Evolutionary conservation across 2,888 invertebrate species (phyloP).

Genomic region (Bombylius discolor): DNA sequence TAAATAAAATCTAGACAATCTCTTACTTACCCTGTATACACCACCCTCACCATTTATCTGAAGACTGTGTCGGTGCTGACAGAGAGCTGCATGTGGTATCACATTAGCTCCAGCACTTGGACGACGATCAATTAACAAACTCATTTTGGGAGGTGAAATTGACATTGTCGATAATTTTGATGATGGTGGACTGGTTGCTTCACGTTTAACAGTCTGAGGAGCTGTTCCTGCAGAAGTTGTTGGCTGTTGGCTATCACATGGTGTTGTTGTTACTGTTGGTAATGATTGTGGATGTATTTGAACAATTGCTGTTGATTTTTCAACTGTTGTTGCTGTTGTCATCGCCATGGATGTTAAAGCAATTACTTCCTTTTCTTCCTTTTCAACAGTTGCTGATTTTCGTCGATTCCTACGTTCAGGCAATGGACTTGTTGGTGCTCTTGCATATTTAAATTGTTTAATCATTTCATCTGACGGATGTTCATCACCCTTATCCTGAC

Average conservation of each 20-base stretch:
- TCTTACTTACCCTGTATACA: background rate
- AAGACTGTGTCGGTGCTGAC: constrained; percentile 18
- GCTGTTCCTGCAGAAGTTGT: background rate
- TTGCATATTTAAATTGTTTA: constrained; percentile 16
- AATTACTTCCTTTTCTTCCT: constrained; percentile 12
- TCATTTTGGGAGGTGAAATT: constrained; percentile 13
- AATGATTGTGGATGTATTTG: background rate
- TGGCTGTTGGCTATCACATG: constrained; percentile 9
- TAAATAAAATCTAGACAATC: no score
- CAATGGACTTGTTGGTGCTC: constrained; percentile 16
- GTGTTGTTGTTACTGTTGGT: constrained; percentile 15
- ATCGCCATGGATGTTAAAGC: constrained; percentile 5
- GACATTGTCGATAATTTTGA: constrained; percentile 11
- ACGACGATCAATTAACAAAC: constrained; percentile 15
- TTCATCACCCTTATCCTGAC: constrained; percentile 34
- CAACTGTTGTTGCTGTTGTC: constrained; percentile 3
- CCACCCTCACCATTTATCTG: constrained; percentile 9
- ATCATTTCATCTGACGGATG: constrained; percentile 25
- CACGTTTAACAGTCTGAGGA: background rate
- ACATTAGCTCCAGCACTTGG: constrained; percentile 18
- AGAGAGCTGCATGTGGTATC: constrained; percentile 18
- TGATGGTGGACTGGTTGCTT: constrained; percentile 10
- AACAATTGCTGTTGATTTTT: constrained; percentile 1
- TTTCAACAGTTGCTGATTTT: constrained; percentile 9
- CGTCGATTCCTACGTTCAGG: constrained; percentile 14